These are phyloP conservation scores for Silurus aristotelis DNA, from an alignment of 2,797 vertebrate genomes.

Conservation along the genomic window DNA sequence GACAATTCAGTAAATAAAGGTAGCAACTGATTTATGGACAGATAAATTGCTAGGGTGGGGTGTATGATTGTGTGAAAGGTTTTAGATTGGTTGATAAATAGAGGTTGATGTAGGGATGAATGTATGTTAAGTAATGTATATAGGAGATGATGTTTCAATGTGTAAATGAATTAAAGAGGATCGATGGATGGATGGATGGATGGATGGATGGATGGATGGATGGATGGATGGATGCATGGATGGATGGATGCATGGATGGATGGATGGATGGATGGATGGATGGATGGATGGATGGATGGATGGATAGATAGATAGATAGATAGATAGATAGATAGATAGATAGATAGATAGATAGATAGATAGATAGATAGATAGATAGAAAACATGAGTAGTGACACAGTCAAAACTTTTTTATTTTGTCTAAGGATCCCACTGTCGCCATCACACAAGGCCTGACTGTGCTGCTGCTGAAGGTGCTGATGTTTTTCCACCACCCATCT, in stretches of 20 bases:
- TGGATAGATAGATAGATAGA: neutral
- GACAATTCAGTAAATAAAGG: neutral
- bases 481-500: constrained; percentile 71
- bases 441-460: constrained; percentile 73
- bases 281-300: neutral
- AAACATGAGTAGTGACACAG: neutral
- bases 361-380: neutral
- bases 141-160: too few relatives aligned
- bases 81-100: neutral
- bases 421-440: constrained; percentile 75
- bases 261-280: too few relatives aligned
- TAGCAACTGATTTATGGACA: neutral
- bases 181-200: neutral
- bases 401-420: neutral
- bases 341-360: neutral
- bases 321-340: neutral
- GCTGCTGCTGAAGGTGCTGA: constrained; percentile 70
- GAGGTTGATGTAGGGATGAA: neutral
- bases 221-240: neutral
- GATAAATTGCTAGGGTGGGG: neutral
- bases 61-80: neutral
- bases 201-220: neutral
- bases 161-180: neutral
- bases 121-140: neutral
- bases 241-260: neutral